Percentiles rank a stretch among this genome's conserved stretches.
Conservation (phyloP, 2,113 vertebrate species). For the Ptilonorhynchus violaceus region DNA sequence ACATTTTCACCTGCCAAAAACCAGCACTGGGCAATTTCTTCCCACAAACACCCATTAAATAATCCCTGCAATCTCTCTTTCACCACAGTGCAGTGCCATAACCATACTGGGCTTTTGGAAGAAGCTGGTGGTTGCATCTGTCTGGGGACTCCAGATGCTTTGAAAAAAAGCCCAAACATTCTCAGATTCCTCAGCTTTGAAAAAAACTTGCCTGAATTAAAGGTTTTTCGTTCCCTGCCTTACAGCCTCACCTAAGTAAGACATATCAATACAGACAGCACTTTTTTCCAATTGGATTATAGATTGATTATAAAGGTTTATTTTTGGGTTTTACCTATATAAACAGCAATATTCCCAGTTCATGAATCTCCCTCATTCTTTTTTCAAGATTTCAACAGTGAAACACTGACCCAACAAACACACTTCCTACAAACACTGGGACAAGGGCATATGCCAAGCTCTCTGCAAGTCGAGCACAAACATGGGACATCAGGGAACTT, state of each 20-base stretch:
- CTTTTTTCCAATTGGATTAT: neutral
- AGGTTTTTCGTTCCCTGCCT: neutral
- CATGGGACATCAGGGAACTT: neutral
- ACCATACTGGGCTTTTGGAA: neutral
- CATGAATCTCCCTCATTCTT: neutral
- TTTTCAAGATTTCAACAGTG: neutral
- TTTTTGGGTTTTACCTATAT: neutral
- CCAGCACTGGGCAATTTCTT: neutral
- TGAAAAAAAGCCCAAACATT: neutral
- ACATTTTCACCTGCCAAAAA: neutral
- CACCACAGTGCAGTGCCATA: neutral
- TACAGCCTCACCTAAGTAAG: neutral
- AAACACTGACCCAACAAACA: neutral
- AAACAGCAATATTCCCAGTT: neutral
- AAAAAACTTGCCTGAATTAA: neutral
- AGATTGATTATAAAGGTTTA: neutral
- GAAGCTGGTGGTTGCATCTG: neutral
- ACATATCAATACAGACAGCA: neutral
- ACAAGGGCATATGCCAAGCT: neutral
- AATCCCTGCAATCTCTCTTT: neutral
- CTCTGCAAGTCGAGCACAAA: neutral
- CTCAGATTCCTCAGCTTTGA: neutral
- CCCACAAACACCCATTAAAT: neutral
- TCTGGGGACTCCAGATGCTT: neutral
- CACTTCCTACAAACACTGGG: neutral